Conservation (phyloP, 2,797 vertebrate genomes). For the Luscinia megarhynchos region DNA sequence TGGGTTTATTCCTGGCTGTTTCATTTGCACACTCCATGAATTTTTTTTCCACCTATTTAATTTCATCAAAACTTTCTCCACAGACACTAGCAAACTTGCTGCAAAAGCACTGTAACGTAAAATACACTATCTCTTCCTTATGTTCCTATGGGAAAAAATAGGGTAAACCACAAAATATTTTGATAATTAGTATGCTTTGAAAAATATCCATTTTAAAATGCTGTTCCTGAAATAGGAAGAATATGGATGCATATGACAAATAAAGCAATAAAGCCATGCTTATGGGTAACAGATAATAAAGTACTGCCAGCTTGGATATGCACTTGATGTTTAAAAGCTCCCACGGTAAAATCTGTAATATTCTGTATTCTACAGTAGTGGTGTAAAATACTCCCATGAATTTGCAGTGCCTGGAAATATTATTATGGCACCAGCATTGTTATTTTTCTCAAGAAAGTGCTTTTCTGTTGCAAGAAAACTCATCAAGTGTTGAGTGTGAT, state of each 20-base stretch:
- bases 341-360: background rate
- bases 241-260: background rate
- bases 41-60: slow-evolving; percentile 54
- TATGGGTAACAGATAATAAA: slow-evolving; percentile 13
- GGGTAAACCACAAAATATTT: background rate
- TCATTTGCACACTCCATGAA: slow-evolving; percentile 39
- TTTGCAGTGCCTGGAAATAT: background rate
- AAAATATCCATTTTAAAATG: slow-evolving; percentile 19
- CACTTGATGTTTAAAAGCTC: slow-evolving; percentile 31
- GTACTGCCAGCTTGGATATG: background rate
- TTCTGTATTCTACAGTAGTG: background rate
- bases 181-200: background rate
- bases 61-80: slow-evolving; percentile 51
- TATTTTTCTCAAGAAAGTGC: slow-evolving; percentile 23
- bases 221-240: slow-evolving; percentile 13
- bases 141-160: background rate
- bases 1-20: slow-evolving; percentile 58
- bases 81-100: slow-evolving; percentile 11
- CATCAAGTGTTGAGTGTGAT: background rate
- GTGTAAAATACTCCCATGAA: background rate
- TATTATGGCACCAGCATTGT: background rate
- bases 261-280: slow-evolving; percentile 22
- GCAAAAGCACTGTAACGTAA: background rate
- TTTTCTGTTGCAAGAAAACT: background rate
- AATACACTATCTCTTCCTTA: background rate